These are phyloP conservation scores for Dendroctonus valens DNA, from an alignment of 1,140 invertebrate species.

Conservation along the genomic window DNA sequence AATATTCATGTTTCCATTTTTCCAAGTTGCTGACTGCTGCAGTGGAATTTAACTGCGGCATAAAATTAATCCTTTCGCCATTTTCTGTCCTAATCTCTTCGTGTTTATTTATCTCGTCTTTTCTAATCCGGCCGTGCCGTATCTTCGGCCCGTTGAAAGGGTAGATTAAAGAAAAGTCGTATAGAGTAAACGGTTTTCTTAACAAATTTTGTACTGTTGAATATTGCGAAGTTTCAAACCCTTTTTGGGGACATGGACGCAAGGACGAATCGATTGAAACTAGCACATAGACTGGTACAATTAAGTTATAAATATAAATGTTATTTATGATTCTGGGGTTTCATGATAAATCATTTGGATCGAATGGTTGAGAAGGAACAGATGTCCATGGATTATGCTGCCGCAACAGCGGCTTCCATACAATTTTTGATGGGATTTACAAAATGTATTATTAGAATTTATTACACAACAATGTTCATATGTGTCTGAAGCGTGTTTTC, in stretches of 20 bases:
- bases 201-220: too few relatives aligned
- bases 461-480: background rate
- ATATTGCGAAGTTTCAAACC: too few relatives aligned
- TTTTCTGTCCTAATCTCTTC: constrained; percentile 18
- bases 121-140: constrained; percentile 10
- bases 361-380: constrained; percentile 14
- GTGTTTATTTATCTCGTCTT: constrained; percentile 19
- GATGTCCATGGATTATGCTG: constrained; percentile 7
- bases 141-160: constrained; percentile 11
- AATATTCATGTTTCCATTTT: constrained; percentile 24
- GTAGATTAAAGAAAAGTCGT: constrained; percentile 6
- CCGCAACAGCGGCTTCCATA: background rate
- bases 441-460: constrained; percentile 17
- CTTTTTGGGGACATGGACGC: too few relatives aligned
- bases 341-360: constrained; percentile 12
- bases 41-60: constrained; percentile 16
- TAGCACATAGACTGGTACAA: background rate
- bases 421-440: constrained; percentile 9
- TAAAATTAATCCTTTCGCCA: constrained; percentile 18
- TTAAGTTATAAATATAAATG: constrained; percentile 11
- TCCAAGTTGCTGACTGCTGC: constrained; percentile 17
- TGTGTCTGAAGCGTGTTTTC: too few relatives aligned
- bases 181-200: background rate
- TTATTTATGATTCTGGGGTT: constrained; percentile 10
- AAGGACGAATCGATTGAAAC: too few relatives aligned